Evolutionary conservation across 92 coral and sea anemone species (phyloP), one percentile per base, ranked within the genome.

Genomic region (Phenganax marumi): DNA sequence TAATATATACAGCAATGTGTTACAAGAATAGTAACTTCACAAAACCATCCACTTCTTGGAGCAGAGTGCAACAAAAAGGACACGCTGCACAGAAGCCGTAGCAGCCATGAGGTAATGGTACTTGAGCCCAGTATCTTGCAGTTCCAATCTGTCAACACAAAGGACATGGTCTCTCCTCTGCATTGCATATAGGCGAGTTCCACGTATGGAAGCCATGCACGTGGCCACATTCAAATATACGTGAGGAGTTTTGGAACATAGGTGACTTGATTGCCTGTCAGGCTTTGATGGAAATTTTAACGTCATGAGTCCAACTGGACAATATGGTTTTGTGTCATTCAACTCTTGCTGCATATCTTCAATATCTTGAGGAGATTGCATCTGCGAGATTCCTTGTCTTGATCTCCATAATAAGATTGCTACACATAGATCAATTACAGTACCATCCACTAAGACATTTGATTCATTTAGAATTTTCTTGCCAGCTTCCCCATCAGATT

Each of bases 351-450:
- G 81, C 93, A 95, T 90, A 6, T 88, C 87, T 18, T 95, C 98
- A 55, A 95, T 92, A 72, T 90, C 87, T 19, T 86, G 91, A 19
- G 81, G 73, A 47, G 97, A 83, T 97, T 95, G 92, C 89, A 95
- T 90, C 79, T 76, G 76, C 50, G 80, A 76, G 70, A 92, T 81
- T 49, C 91, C 98, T 69, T 92, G 90, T 60, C 90, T 87, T 1
- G 98, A 87, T 33, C 97, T 87, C 98, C 98, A 95, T 70, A 95
- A 79, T 53, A 95, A 72, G 52, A 95, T 93, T 62, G 96, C 98
- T n/a, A 97, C 98, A 92, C 98, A 95, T 21, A 95, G 88, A 76
- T 95, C 98, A 73, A 95, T 95, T 47, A 95, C 81, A 19, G 98
- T 90, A 18, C 98, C 98, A 85, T 95, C 98, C 86, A 88, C 84